Percentiles rank a stretch among this genome's conserved stretches.
Conservation (phyloP, 2,113 vertebrate genomes). For the Dryoscopus gambensis region DNA sequence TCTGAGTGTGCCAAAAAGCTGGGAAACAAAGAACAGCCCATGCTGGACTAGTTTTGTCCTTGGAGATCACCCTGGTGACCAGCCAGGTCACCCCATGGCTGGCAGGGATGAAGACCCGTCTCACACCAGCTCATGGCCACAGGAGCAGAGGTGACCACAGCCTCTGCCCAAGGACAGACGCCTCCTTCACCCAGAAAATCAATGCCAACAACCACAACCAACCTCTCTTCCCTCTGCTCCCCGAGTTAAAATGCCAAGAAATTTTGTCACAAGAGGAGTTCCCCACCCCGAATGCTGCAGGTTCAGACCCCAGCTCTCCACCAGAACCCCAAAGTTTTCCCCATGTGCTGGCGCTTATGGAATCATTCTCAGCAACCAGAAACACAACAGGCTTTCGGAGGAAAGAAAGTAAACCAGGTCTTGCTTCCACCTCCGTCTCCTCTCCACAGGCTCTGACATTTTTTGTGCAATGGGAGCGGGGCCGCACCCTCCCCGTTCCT, state of each 20-base stretch:
- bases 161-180: not conserved
- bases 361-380: not conserved
- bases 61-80: not conserved
- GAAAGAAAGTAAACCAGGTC: not conserved
- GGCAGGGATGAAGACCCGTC: not conserved
- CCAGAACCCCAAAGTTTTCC: not conserved
- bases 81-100: not conserved
- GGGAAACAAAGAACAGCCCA: not conserved
- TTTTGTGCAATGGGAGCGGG: not conserved
- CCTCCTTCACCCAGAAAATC: not conserved
- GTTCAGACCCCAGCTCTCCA: not conserved
- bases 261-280: not conserved
- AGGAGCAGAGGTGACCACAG: not conserved
- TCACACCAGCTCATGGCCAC: not conserved
- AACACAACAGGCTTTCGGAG: not conserved
- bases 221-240: not conserved
- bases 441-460: not conserved
- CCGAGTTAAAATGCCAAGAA: not conserved
- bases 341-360: not conserved
- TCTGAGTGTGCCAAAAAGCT: fast-evolving
- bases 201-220: not conserved
- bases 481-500: not conserved
- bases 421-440: not conserved
- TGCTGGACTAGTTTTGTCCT: not conserved
- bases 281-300: fast-evolving